Percentiles rank a stretch among this genome's conserved stretches.
These are phyloP conservation scores for Watsonalla cultraria DNA, from an alignment of 2,888 invertebrate genomes.

Conservation along the genomic window DNA sequence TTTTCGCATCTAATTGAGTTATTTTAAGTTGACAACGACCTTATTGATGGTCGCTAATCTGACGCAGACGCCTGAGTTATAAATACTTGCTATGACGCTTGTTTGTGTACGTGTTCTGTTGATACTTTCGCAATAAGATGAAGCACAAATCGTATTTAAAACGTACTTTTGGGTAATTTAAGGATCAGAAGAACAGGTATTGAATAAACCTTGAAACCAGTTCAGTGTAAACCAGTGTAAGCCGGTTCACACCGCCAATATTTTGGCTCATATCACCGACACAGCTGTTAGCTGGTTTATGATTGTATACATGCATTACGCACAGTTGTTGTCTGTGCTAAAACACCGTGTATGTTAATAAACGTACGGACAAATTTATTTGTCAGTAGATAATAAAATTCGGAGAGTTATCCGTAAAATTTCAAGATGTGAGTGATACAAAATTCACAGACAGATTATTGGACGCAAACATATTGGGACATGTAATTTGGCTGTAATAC, in stretches of 20 bases:
- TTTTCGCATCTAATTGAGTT: not conserved
- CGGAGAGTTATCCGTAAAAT: too few species aligned
- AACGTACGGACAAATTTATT: too few species aligned
- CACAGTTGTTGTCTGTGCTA: too few species aligned
- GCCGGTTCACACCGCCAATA: conserved; percentile 15
- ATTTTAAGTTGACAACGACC: conserved; percentile 1
- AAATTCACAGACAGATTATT: too few species aligned
- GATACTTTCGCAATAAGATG: conserved; percentile 8
- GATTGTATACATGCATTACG: too few species aligned
- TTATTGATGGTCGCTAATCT: not conserved
- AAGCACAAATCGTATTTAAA: conserved; percentile 11
- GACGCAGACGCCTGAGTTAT: conserved; percentile 21
- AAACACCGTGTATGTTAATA: too few species aligned
- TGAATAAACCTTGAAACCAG: not conserved
- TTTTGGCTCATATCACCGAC: conserved; percentile 33
- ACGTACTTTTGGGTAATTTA: conserved; percentile 1
- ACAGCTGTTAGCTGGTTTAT: not conserved
- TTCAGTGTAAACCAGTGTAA: conserved; percentile 20
- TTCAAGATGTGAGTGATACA: too few species aligned
- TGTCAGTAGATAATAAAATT: too few species aligned
- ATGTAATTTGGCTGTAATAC: too few species aligned
- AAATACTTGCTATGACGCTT: conserved; percentile 38
- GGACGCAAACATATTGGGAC: too few species aligned
- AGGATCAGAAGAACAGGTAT: not conserved
- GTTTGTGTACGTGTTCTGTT: conserved; percentile 13